phyloP scores from a whole-genome alignment of 2,888 invertebrate species.

The Brenthis ino region DNA sequence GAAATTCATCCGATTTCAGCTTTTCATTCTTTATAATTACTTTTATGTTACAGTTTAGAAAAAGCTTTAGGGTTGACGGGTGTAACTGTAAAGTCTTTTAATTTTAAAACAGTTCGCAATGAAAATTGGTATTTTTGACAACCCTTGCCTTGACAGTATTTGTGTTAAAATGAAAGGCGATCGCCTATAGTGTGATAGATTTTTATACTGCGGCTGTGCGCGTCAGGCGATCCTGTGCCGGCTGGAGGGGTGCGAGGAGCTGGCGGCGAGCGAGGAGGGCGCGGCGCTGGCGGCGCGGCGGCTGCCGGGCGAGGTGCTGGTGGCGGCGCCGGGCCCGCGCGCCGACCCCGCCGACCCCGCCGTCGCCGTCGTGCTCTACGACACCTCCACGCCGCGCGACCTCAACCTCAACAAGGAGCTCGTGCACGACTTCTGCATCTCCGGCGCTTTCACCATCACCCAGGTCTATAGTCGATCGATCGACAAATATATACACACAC shows the following conservation, averaged over 20 bases:
- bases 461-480: slow-evolving; percentile 53
- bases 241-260: slow-evolving; percentile 87
- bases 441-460: slow-evolving; percentile 63
- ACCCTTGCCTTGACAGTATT: too few species aligned
- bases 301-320: slow-evolving; percentile 70
- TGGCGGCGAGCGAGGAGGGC: slow-evolving; percentile 62
- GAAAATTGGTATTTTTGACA: too few species aligned
- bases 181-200: too few species aligned
- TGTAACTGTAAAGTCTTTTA: too few species aligned
- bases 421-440: slow-evolving; percentile 75
- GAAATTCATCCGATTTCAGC: too few species aligned
- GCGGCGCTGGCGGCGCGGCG: slow-evolving; percentile 71
- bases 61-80: too few species aligned
- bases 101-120: too few species aligned
- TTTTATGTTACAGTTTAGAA: too few species aligned
- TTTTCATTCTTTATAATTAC: too few species aligned
- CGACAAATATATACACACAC: too few species aligned
- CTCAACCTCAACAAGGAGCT: slow-evolving; percentile 85
- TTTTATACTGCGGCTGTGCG: too few species aligned
- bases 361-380: slow-evolving; percentile 84
- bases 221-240: slow-evolving; percentile 84
- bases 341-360: slow-evolving; percentile 72
- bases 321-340: slow-evolving; percentile 77
- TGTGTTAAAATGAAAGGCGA: too few species aligned
- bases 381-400: slow-evolving; percentile 84